These are phyloP conservation scores for Cerceris rybyensis DNA, from an alignment of 2,888 invertebrate species.

Conservation along the genomic window DNA sequence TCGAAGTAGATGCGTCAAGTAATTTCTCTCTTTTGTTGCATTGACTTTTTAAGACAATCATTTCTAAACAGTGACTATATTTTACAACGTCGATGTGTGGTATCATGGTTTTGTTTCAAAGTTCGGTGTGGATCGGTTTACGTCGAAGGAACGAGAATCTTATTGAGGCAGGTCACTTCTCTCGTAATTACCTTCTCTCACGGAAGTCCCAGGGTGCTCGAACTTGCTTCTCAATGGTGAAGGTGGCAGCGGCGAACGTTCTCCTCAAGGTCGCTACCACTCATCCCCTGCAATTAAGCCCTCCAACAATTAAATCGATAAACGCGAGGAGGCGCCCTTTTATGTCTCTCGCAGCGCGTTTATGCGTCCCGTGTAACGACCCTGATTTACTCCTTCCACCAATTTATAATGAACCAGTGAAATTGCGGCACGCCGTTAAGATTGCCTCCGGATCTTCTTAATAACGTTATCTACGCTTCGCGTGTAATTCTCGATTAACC, in stretches of 20 bases:
- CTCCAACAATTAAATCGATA: constrained; percentile 73
- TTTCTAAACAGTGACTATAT: background rate
- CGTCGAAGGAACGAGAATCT: constrained; percentile 53
- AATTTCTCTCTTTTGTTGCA: constrained; percentile 50
- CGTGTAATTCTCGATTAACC: constrained; percentile 40
- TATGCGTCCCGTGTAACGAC: constrained; percentile 23
- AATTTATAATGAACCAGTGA: constrained; percentile 46
- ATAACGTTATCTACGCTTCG: constrained; percentile 17
- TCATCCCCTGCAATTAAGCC: constrained; percentile 71
- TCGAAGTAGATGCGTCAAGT: constrained; percentile 61
- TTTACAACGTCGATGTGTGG: too few species aligned
- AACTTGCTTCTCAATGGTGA: constrained; percentile 55
- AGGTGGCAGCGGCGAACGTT: constrained; percentile 30
- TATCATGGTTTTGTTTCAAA: too few species aligned
- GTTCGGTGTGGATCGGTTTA: constrained; percentile 3
- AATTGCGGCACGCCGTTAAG: constrained; percentile 44
- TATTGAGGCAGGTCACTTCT: constrained; percentile 74
- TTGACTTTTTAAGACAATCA: constrained; percentile 32
- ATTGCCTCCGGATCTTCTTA: constrained; percentile 40
- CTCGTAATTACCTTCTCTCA: constrained; percentile 75
- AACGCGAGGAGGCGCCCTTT: constrained; percentile 48
- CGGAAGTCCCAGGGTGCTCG: constrained; percentile 71
- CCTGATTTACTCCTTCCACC: constrained; percentile 20
- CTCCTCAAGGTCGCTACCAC: constrained; percentile 66
- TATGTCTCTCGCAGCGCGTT: background rate